Conservation (phyloP, 2,888 invertebrate species). For the Schizaphis graminum region DNA sequence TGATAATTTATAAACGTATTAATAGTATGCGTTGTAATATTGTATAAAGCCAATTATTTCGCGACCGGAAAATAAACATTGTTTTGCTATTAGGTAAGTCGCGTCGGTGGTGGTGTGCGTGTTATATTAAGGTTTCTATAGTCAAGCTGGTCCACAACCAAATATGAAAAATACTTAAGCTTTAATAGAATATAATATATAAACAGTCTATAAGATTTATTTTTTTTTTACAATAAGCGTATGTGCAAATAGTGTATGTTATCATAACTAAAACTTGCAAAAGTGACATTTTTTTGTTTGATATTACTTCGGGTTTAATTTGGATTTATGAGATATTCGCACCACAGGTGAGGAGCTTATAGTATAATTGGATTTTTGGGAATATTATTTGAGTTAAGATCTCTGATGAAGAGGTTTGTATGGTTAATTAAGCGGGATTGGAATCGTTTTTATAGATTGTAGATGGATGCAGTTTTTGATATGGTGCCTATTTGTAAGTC, state of each 20-base stretch:
- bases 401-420: neutral
- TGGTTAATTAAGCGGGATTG: neutral
- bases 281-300: neutral
- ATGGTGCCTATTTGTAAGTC: too few relatives aligned
- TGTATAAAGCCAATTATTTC: neutral
- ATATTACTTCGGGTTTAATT: neutral
- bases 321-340: neutral
- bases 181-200: too few relatives aligned
- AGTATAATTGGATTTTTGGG: neutral
- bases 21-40: neutral
- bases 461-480: too few relatives aligned
- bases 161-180: neutral
- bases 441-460: neutral
- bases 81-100: slow-evolving; percentile 37
- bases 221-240: too few relatives aligned
- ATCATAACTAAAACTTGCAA: neutral
- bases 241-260: neutral
- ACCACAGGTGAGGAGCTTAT: neutral
- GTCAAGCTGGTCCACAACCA: neutral
- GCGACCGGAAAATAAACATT: neutral
- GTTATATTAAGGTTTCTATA: neutral
- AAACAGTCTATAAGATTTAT: too few relatives aligned
- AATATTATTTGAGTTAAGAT: neutral
- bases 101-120: neutral
- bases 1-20: neutral